Conservation (phyloP, 2,797 vertebrate species). For the Sebastes trivittatus region DNA sequence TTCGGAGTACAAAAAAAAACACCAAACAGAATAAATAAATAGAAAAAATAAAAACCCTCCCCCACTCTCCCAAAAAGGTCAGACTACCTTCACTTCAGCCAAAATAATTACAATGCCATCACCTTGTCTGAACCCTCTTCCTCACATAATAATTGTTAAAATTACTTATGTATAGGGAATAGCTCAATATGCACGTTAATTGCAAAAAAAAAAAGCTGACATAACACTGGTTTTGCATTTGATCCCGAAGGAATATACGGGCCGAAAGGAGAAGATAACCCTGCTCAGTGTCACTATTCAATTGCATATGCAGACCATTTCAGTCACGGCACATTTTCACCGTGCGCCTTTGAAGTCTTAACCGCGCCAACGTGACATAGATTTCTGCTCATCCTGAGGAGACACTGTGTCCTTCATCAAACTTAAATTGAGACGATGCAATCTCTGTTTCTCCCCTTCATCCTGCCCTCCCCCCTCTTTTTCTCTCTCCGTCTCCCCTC, state of each 20-base stretch:
- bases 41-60: background rate
- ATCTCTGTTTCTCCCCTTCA: constrained; percentile 13
- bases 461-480: background rate
- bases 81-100: background rate
- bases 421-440: constrained; percentile 61
- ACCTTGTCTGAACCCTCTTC: background rate
- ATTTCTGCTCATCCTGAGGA: constrained; percentile 47
- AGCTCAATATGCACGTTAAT: background rate
- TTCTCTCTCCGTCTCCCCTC: constrained; percentile 43
- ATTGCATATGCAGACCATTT: background rate
- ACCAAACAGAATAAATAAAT: background rate
- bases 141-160: background rate
- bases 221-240: constrained; percentile 12
- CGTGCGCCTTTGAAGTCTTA: constrained; percentile 29
- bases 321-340: constrained; percentile 24
- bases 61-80: background rate
- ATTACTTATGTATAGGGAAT: background rate
- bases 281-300: background rate
- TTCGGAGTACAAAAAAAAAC: rapidly evolving
- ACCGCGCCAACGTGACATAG: constrained; percentile 29
- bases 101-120: background rate
- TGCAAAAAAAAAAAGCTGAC: background rate
- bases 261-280: background rate
- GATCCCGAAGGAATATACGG: background rate
- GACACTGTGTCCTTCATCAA: constrained; percentile 68